Evolutionary conservation across 2,888 invertebrate genomes (phyloP).

Genomic region (Drosophila leonis): DNA sequence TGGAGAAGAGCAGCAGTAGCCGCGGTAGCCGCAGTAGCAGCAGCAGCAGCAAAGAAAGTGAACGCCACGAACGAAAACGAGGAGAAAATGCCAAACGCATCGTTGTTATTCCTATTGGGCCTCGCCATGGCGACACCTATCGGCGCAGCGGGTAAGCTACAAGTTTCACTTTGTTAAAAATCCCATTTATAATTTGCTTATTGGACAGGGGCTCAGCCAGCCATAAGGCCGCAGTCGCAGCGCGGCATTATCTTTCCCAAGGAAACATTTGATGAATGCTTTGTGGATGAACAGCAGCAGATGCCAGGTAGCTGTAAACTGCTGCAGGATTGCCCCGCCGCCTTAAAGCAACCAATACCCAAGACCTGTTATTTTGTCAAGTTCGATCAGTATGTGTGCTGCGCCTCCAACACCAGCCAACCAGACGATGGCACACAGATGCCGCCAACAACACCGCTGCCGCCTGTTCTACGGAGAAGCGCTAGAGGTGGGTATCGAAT

Average conservation of each 20-base stretch:
- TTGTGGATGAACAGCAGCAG: slow-evolving; percentile 46
- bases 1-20: slow-evolving; percentile 24
- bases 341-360: slow-evolving; percentile 62
- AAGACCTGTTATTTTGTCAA: slow-evolving; percentile 81
- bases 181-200: neutral
- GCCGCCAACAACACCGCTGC: neutral
- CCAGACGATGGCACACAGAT: neutral
- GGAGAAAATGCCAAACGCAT: slow-evolving; percentile 25
- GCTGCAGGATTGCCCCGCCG: slow-evolving; percentile 69
- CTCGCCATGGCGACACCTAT: slow-evolving; percentile 10
- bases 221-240: slow-evolving; percentile 60
- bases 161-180: neutral
- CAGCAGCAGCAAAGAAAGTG: slow-evolving; percentile 18
- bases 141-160: slow-evolving; percentile 24
- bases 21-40: slow-evolving; percentile 25
- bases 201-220: slow-evolving; percentile 47
- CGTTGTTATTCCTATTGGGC: slow-evolving; percentile 16
- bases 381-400: slow-evolving; percentile 78
- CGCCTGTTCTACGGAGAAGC: slow-evolving; percentile 46
- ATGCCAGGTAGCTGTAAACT: slow-evolving; percentile 65
- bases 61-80: neutral
- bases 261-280: slow-evolving; percentile 70
- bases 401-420: slow-evolving; percentile 32
- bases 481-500: slow-evolving; percentile 53
- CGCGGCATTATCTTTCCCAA: slow-evolving; percentile 72